Base-by-base conservation (phyloP, 1,140 invertebrate species). In the Nymphalis io region DNA sequence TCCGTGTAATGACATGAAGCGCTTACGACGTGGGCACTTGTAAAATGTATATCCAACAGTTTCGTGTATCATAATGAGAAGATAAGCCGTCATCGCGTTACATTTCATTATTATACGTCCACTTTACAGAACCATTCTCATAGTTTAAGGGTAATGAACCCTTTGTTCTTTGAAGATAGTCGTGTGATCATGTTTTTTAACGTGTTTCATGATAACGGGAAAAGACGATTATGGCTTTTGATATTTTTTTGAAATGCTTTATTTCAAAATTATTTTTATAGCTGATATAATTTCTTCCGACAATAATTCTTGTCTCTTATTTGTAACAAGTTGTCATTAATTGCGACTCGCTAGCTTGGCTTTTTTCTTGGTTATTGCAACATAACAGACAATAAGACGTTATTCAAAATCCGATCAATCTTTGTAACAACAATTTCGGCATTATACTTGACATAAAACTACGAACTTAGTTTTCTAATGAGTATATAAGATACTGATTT, bases 121-220 rank as follows among this genome's bases (percentile, higher is more conserved):
- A 66, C 33, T 64, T 68, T 38, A 65, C 66, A 71, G 48, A 77
- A 55, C 16, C 46, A 58, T 74, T 70, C 68, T 62, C 58, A 74
- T 74, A 74, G 64, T 71, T 53, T 53, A 69, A 68, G 68, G 63
- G 71, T 75, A 70, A 74, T 67, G 72, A 74, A 74, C 72, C 71
- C 68, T 78, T 78, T 76, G 72, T 79, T 80, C 73, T 72, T 59
- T 62, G 60, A 68, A 67, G 16, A 66, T 58, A 61, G 59, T 70
- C 77, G 68, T 79, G 74, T 71, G 77, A 76, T 72, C 62, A 70
- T 60, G 53, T 58, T 66, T 69, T 65, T 55, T 70, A 72, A 62
- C 74, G 70, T 70, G 71, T 70, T 72, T 75, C 44, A 62, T 38
- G 60, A 67, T 78, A 78, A 78, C 73, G 76, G 73, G 65, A 75